phyloP scores from a whole-genome alignment of 1,140 invertebrate species.

The Dolichoris vasculosae region DNA sequence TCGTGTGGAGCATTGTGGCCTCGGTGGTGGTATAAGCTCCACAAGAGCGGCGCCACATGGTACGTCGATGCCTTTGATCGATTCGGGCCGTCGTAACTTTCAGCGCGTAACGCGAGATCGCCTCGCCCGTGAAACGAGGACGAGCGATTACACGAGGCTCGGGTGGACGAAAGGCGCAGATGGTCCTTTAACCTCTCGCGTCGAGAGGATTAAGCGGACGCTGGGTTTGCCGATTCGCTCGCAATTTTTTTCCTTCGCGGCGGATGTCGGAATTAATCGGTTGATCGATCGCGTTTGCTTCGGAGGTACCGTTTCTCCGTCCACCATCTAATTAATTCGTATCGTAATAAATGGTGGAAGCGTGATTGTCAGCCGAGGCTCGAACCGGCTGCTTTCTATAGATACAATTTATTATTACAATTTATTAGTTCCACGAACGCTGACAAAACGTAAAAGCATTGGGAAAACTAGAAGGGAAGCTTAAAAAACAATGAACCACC shows the following conservation, averaged over 20 bases:
- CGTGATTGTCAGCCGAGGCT: too few relatives aligned
- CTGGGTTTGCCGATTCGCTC: neutral
- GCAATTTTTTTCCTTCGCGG: slow-evolving; percentile 26
- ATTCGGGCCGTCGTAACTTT: neutral
- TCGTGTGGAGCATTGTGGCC: neutral
- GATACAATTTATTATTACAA: too few relatives aligned
- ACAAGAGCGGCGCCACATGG: slow-evolving; percentile 48
- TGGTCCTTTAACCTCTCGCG: slow-evolving; percentile 43
- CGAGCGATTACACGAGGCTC: neutral
- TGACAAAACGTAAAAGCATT: too few relatives aligned
- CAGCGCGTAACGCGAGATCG: neutral
- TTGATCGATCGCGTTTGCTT: slow-evolving; percentile 9
- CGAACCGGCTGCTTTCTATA: too few relatives aligned
- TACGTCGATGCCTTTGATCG: slow-evolving; percentile 18
- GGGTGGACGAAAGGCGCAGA: slow-evolving; percentile 27
- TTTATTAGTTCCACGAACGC: too few relatives aligned
- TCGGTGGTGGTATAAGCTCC: slow-evolving; percentile 16
- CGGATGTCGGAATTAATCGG: slow-evolving; percentile 10
- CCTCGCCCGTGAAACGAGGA: neutral
- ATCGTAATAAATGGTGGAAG: too few relatives aligned
- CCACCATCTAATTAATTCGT: too few relatives aligned
- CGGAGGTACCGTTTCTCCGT: neutral
- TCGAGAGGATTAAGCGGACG: slow-evolving; percentile 30
- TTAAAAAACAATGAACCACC: slow-evolving; percentile 78
- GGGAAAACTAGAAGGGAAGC: too few relatives aligned